Evolutionary conservation across 2,797 vertebrate genomes (phyloP).

Genomic region (Argentina silus): DNA sequence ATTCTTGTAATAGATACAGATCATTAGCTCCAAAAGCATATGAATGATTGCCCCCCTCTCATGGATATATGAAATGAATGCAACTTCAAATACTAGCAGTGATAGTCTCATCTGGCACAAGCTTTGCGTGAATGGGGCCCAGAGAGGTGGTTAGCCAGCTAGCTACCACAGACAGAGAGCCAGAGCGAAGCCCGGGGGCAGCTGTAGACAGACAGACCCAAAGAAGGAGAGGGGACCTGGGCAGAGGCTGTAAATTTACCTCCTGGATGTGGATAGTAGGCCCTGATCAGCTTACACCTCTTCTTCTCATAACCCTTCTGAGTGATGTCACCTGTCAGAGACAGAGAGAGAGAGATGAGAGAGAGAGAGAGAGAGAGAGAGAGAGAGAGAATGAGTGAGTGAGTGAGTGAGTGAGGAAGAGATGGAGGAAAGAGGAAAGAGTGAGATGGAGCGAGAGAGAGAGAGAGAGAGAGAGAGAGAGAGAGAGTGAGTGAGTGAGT

Average conservation of each 20-base stretch:
- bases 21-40: neutral
- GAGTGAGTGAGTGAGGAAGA: neutral
- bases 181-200: conserved; percentile 67
- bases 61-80: too few relatives aligned
- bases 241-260: conserved; percentile 81
- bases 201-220: neutral
- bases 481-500: neutral
- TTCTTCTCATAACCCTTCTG: conserved; percentile 99
- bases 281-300: conserved; percentile 95
- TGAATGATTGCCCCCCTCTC: neutral
- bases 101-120: too few relatives aligned
- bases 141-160: neutral
- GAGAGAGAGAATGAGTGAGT: neutral
- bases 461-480: neutral
- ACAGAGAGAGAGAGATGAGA: conserved; percentile 53
- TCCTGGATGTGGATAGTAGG: conserved; percentile 89
- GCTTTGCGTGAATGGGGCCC: too few relatives aligned
- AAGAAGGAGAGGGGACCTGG: conserved; percentile 30
- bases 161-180: conserved; percentile 38
- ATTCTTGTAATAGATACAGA: neutral
- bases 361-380: conserved; percentile 60
- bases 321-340: conserved; percentile 94
- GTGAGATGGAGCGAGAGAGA: neutral
- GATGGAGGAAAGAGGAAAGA: neutral
- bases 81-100: too few relatives aligned